Percentiles rank a stretch among this genome's conserved stretches.
Evolutionary conservation across 1,140 invertebrate species (phyloP).

Genomic region (Ceratina calcarata): DNA sequence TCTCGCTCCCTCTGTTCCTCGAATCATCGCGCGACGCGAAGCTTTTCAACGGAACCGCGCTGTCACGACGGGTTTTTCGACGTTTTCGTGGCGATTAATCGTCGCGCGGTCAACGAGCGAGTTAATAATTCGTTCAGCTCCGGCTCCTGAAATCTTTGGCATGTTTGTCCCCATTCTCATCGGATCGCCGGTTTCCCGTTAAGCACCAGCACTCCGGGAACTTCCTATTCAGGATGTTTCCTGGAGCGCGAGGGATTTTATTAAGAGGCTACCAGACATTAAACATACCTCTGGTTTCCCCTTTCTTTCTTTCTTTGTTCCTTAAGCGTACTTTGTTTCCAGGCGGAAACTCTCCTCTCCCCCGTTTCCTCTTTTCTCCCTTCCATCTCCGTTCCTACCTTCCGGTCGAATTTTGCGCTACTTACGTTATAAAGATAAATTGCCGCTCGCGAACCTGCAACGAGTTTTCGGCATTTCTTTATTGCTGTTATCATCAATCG

Average conservation of each 20-base stretch:
- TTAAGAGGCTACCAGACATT: slow-evolving; percentile 69
- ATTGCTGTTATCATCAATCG: slow-evolving; percentile 49
- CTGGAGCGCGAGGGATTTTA: slow-evolving; percentile 66
- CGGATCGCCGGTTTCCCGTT: slow-evolving; percentile 8
- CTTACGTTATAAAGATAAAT: slow-evolving; percentile 36
- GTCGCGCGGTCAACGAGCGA: slow-evolving; percentile 7
- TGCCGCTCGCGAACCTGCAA: slow-evolving; percentile 18
- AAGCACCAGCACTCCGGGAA: slow-evolving; percentile 26
- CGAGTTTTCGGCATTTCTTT: slow-evolving; percentile 29
- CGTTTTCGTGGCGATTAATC: slow-evolving; percentile 12
- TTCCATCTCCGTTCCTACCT: not conserved
- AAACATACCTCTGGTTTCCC: slow-evolving; percentile 42
- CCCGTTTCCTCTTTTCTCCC: not conserved
- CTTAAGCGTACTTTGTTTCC: slow-evolving; percentile 35
- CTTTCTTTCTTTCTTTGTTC: slow-evolving; percentile 38
- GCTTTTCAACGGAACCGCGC: slow-evolving; percentile 7
- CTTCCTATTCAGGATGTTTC: slow-evolving; percentile 70
- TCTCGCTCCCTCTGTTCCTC: not conserved
- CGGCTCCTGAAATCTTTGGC: slow-evolving; percentile 3
- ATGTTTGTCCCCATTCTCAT: slow-evolving; percentile 29
- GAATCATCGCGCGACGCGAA: not conserved
- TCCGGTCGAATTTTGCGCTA: slow-evolving; percentile 9
- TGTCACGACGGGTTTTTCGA: not conserved
- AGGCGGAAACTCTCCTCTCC: slow-evolving; percentile 2
- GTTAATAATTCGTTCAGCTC: slow-evolving; percentile 31